phyloP scores from a whole-genome alignment of 1,140 invertebrate genomes.

The Cataglyphis hispanica region DNA sequence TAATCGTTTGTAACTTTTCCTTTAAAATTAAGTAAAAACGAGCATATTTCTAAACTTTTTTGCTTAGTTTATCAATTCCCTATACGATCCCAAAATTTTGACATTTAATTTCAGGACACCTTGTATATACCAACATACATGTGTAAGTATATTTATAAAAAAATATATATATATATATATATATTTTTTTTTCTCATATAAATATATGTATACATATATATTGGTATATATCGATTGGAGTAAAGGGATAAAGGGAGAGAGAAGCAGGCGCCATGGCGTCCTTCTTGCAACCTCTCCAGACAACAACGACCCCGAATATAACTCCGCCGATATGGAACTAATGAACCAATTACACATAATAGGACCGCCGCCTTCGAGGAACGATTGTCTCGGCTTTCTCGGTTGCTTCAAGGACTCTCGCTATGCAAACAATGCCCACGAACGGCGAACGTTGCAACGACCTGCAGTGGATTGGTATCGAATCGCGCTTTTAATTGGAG shows the following conservation, averaged over 20 bases:
- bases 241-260: constrained; percentile 61
- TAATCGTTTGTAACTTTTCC: neutral
- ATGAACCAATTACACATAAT: constrained; percentile 78
- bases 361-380: constrained; percentile 70
- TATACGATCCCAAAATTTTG: too few species aligned
- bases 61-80: too few species aligned
- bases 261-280: constrained; percentile 59
- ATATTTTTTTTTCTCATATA: neutral
- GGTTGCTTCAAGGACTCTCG: constrained; percentile 62
- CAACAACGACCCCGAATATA: constrained; percentile 71
- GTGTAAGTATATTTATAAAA: too few species aligned
- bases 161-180: neutral
- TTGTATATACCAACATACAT: too few species aligned
- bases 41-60: too few species aligned
- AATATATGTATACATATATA: neutral
- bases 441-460: constrained; percentile 51
- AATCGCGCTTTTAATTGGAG: constrained; percentile 49
- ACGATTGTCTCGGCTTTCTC: constrained; percentile 70
- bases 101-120: too few species aligned
- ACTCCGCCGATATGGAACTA: constrained; percentile 71
- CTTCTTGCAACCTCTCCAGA: constrained; percentile 54
- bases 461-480: constrained; percentile 49
- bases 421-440: constrained; percentile 69
- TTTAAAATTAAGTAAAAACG: too few species aligned
- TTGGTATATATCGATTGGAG: constrained; percentile 64